Percentiles rank a stretch among this genome's conserved stretches.
Evolutionary conservation across 2,113 vertebrate species (phyloP).

Genomic region (Spea multiplicata): DNA sequence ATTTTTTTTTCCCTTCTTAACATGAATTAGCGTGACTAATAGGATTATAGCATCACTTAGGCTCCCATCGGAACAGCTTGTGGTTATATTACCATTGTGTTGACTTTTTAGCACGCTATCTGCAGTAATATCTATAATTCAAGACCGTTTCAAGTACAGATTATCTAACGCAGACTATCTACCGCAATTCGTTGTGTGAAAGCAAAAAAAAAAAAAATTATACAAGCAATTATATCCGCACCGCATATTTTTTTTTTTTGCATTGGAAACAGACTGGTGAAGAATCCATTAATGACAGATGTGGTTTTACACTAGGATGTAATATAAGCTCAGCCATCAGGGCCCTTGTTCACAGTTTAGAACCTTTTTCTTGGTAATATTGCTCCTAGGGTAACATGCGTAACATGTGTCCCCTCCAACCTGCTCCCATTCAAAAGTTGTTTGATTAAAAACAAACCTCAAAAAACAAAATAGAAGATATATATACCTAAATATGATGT

Average conservation of each 20-base stretch:
- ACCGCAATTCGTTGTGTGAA: neutral
- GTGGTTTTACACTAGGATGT: too few relatives aligned
- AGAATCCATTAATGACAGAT: too few relatives aligned
- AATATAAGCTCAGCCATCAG: too few relatives aligned
- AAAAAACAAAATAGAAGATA: too few relatives aligned
- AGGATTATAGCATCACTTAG: neutral
- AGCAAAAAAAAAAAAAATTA: neutral
- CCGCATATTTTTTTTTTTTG: neutral
- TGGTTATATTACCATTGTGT: neutral
- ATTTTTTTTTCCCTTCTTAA: neutral
- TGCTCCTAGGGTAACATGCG: too few relatives aligned
- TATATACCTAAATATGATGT: too few relatives aligned
- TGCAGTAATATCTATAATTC: neutral
- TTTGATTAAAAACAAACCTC: too few relatives aligned
- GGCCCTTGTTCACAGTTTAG: too few relatives aligned
- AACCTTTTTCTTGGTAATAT: too few relatives aligned
- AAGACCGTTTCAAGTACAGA: neutral
- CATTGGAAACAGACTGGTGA: neutral
- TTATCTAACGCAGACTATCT: neutral
- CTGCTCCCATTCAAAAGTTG: too few relatives aligned
- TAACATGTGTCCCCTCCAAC: too few relatives aligned
- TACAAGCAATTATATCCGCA: neutral
- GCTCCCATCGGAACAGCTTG: constrained; percentile 7
- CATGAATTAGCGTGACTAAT: constrained; percentile 31
- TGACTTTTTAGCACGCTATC: neutral